Base-by-base conservation (phyloP, 2,888 invertebrate species). In the Heliconius hortense region DNA sequence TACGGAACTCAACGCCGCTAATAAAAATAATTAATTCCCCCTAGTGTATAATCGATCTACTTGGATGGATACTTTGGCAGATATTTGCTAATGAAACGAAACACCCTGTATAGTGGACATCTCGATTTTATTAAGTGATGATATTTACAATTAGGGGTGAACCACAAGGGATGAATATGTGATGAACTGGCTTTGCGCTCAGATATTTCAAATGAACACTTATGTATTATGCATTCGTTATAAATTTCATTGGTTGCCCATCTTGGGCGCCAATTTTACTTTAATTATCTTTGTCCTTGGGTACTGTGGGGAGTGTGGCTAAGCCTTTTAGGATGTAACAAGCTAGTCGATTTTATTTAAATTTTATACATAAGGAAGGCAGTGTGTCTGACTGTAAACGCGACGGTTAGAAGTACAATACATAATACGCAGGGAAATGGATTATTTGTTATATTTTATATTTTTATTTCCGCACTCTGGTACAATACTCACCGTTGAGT, bases 81-180 rank as follows among this genome's bases (percentile, higher is more conserved):
- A 56, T 10, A 53, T 48, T 48, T 56, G 21, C 3, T 26, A 60
- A 53, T n/a, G 48, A 43, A 18, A 69, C 43, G 21, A 13, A 56
- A 63, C 74, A 74, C 76, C 73, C 79, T 79, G 75, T 84, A 82
- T 83, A 81, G 83, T 81, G 84, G 82, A 84, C 66, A 85, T 85
- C 82, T 85, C 81, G 89, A 88, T 89, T 90, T 89, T 89, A 90
- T 90, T 89, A 89, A 89, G 87, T 85, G 76, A 84, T 82, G 80
- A 82, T 78, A 76, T 77, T 78, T 83, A 72, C 78, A 80, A 79
- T 78, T 78, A 81, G 87, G 83, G 78, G 72, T 73, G 78, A 75
- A 75, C 76, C 78, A 79, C 80, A 71, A 80, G 83, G 85, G 84
- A 85, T 85, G 84, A 85, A 85, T 86, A 82, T 82, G 82, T 84